Evolutionary conservation across 2,113 vertebrate species (phyloP).

Genomic region (Indri indri): DNA sequence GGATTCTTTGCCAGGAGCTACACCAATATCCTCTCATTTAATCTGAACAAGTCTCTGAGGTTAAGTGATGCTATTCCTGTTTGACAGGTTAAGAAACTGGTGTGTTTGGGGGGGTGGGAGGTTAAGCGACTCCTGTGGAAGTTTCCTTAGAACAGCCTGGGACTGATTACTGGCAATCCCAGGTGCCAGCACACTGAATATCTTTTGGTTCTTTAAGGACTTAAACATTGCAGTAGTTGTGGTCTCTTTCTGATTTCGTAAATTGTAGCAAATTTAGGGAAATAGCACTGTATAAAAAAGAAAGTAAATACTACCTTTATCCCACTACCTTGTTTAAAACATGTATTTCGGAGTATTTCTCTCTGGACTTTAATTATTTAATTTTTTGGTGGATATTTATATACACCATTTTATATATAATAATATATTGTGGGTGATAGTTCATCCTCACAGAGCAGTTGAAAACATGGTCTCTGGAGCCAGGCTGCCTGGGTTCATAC

Average conservation of each 20-base stretch:
- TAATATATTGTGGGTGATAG: background rate
- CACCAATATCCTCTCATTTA: rapidly evolving
- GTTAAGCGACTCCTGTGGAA: background rate
- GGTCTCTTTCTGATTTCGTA: background rate
- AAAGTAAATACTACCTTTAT: background rate
- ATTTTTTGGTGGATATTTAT: background rate
- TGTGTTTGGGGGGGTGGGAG: too few species aligned
- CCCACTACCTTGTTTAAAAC: background rate
- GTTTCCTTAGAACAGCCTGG: background rate
- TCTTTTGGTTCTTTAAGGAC: background rate
- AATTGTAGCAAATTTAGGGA: background rate
- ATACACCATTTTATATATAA: background rate
- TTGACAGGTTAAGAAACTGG: background rate
- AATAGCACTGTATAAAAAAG: background rate
- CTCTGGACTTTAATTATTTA: background rate
- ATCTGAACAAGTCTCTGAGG: background rate
- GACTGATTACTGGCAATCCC: background rate
- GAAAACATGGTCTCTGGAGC: background rate
- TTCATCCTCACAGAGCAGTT: background rate
- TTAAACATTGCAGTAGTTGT: background rate
- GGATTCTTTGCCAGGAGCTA: background rate
- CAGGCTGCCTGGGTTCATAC: too few species aligned
- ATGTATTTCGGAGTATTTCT: background rate
- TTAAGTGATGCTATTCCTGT: background rate
- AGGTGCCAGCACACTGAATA: background rate